Conservation (phyloP, 2,888 invertebrate genomes). For the Pollenia amentaria region DNA sequence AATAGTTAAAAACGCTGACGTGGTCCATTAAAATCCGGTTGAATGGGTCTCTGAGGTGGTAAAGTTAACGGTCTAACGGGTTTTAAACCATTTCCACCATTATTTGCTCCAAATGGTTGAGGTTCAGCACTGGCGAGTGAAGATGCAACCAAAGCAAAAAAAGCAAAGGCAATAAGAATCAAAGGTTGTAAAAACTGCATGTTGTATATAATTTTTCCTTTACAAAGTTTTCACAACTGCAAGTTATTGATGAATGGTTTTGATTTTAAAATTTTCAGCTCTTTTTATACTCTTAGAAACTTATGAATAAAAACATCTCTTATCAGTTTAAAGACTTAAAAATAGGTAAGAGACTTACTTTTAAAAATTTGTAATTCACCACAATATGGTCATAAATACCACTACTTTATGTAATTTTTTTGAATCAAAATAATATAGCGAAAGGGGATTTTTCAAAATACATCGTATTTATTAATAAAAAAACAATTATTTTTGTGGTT, state of each 20-base stretch:
- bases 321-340: conserved; percentile 15
- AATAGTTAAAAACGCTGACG: conserved; percentile 37
- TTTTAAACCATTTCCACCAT: not conserved
- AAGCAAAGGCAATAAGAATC: conserved; percentile 27
- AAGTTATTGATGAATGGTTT: not conserved
- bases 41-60: conserved; percentile 57
- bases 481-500: no score
- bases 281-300: conserved; percentile 17
- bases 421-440: no score
- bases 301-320: not conserved
- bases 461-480: no score
- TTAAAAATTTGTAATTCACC: conserved; percentile 13
- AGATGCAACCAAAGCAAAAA: conserved; percentile 14
- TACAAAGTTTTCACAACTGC: not conserved
- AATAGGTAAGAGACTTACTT: not conserved
- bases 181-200: conserved; percentile 43
- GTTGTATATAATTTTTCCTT: not conserved
- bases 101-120: not conserved
- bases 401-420: no score
- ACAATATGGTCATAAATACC: not conserved
- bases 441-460: no score
- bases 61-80: conserved; percentile 50
- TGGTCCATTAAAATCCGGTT: conserved; percentile 60
- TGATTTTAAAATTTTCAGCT: not conserved
- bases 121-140: conserved; percentile 18